Evolutionary conservation across 2,797 vertebrate species (phyloP).

Genomic region (Helicolenus hilgendorfi): DNA sequence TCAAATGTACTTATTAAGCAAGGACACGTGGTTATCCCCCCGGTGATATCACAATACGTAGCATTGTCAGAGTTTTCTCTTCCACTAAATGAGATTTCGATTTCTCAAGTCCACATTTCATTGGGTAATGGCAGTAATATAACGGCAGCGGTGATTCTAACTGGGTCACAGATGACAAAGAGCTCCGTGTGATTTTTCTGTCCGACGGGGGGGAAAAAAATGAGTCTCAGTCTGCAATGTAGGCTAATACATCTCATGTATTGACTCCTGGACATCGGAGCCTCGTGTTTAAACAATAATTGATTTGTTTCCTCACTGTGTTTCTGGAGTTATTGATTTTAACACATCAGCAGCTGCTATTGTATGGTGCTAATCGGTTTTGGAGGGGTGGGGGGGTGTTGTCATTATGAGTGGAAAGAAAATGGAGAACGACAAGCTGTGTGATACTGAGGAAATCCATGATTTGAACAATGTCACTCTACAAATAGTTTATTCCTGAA

Average conservation of each 20-base stretch:
- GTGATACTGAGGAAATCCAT: not conserved
- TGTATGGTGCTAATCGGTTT: slow-evolving; percentile 89
- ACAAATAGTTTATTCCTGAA: not conserved
- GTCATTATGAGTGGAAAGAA: slow-evolving; percentile 78
- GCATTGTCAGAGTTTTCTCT: not conserved
- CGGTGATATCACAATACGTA: not conserved
- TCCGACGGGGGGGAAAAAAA: slow-evolving; percentile 17
- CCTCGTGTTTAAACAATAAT: slow-evolving; percentile 90
- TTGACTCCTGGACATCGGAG: slow-evolving; percentile 75
- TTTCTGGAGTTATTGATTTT: slow-evolving; percentile 89
- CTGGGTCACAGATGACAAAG: slow-evolving; percentile 48
- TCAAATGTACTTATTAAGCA: not conserved
- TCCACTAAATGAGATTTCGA: slow-evolving; percentile 18
- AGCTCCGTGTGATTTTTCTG: slow-evolving; percentile 27
- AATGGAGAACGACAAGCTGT: slow-evolving; percentile 19
- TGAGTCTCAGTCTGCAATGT: slow-evolving; percentile 57
- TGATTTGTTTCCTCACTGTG: slow-evolving; percentile 89
- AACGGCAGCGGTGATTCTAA: slow-evolving; percentile 19
- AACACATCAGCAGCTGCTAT: slow-evolving; percentile 89
- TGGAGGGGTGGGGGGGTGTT: slow-evolving; percentile 78
- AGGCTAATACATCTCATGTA: slow-evolving; percentile 70
- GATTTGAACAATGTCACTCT: not conserved
- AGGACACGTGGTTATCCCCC: not conserved
- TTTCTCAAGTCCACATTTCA: slow-evolving; percentile 6
- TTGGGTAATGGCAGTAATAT: slow-evolving; percentile 7